These are phyloP conservation scores for Bradysia coprophila DNA, from an alignment of 1,140 invertebrate genomes.

Conservation along the genomic window DNA sequence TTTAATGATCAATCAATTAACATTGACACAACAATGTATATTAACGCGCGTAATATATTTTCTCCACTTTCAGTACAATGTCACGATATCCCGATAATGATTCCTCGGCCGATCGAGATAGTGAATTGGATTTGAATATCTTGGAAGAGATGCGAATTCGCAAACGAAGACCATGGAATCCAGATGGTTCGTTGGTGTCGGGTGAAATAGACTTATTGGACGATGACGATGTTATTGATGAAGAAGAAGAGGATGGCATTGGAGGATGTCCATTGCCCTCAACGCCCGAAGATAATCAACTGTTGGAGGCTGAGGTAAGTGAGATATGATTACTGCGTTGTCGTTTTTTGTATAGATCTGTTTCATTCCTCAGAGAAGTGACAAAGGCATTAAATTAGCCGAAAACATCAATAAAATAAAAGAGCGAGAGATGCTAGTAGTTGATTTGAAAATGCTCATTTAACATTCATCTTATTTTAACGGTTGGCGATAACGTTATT, in stretches of 20 bases:
- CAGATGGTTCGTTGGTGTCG: conserved; percentile 12
- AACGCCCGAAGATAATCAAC: conserved; percentile 67
- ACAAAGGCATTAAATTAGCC: too few species aligned
- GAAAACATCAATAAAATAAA: too few species aligned
- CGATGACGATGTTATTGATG: conserved; percentile 15
- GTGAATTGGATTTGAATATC: not conserved
- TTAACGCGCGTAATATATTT: too few species aligned
- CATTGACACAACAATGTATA: too few species aligned
- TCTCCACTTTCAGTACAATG: not conserved
- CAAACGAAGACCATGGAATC: conserved; percentile 18
- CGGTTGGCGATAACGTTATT: too few species aligned
- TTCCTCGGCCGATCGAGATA: not conserved
- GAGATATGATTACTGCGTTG: too few species aligned
- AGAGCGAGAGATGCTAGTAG: too few species aligned
- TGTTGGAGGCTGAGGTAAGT: conserved; percentile 52
- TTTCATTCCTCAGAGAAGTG: too few species aligned
- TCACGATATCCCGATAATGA: not conserved
- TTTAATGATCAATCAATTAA: too few species aligned
- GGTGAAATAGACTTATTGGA: conserved; percentile 10
- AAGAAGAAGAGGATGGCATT: conserved; percentile 51
- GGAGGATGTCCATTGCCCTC: conserved; percentile 65
- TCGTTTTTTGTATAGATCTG: conserved; percentile 2
- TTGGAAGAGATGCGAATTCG: conserved; percentile 14
- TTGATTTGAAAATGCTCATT: too few species aligned
- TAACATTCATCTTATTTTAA: too few species aligned